Evolutionary conservation across 2,797 vertebrate species (phyloP), one percentile per base, ranked within the genome.

Genomic region (Apogon talboti): DNA sequence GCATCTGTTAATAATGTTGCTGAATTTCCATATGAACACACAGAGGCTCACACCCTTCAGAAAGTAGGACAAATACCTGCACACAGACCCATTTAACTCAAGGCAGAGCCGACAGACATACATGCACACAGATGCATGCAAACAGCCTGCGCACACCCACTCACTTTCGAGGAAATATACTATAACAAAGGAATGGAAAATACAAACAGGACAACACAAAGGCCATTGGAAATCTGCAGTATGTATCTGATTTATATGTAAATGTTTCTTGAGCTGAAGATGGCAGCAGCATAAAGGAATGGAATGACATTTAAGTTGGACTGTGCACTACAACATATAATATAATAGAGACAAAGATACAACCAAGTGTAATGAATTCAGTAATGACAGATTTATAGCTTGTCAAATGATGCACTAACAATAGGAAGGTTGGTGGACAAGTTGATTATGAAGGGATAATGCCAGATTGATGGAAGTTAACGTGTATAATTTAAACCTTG

Each of bases 21-120:
- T 15, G 43, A 8, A 6, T 45, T 33, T 60, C 11, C 41, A 0
- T 7, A 7, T 57, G 18, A 30, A 24, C 15, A 15, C 11, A 28
- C 2, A 16, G 4, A 7, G 10, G 6, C 11, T 48, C 43, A 33
- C 47, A 49, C 48, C 21, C 40, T 53, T 3, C 2, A 11, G 2
- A 16, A 70, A 75, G 53, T 63, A 57, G 53, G 45, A n/a, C 64
- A 71, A 28, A 76, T 71, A 18, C 66, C 55, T 67, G 28, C 33
- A 66, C 30, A 47, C 47, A 52, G 14, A 30, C 8, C 14, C 6
- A 18, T 2, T 19, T 21, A 16, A 28, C 24, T 19, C 37, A 45
- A 11, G 37, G 21, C 6, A 45, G 3, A 58, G 44, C 11, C 7
- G 10, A 14, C 28, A 18, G 11, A 66, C 62, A 30, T 6, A 28